Conservation (phyloP, 2,888 invertebrate species). For the Torymus tubicola region DNA sequence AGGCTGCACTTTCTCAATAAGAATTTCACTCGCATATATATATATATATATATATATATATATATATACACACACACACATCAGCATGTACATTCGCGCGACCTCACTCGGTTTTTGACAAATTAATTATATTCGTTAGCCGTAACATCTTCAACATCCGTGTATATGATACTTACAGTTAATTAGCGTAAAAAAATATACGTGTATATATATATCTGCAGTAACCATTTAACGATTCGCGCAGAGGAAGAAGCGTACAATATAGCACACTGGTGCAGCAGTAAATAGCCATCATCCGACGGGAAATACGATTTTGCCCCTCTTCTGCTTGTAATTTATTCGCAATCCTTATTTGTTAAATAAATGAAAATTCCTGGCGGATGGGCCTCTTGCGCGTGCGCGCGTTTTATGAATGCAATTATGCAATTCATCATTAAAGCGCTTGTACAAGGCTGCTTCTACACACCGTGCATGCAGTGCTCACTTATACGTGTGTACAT, state of each 20-base stretch:
- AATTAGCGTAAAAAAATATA: no score
- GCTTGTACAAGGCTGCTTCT: slow-evolving; percentile 12
- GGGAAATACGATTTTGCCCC: not conserved
- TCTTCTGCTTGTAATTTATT: slow-evolving; percentile 8
- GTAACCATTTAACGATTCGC: no score
- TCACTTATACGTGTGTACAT: not conserved
- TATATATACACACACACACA: no score
- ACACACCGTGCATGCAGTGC: no score
- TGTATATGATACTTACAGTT: no score
- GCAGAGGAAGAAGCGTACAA: no score
- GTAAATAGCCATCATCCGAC: not conserved
- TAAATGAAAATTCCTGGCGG: slow-evolving; percentile 37
- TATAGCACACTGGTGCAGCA: not conserved
- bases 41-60: not conserved
- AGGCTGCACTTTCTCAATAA: slow-evolving; percentile 9
- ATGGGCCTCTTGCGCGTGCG: no score
- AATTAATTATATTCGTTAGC: not conserved
- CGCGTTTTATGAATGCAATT: slow-evolving; percentile 30
- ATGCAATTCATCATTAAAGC: slow-evolving; percentile 49
- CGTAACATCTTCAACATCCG: no score
- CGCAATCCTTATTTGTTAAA: slow-evolving; percentile 31
- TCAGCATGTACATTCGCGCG: not conserved
- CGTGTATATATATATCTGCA: no score
- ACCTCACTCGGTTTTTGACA: not conserved
- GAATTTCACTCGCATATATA: slow-evolving; percentile 16